Conservation (phyloP, 2,888 invertebrate species). For the Prosapia bicincta region DNA sequence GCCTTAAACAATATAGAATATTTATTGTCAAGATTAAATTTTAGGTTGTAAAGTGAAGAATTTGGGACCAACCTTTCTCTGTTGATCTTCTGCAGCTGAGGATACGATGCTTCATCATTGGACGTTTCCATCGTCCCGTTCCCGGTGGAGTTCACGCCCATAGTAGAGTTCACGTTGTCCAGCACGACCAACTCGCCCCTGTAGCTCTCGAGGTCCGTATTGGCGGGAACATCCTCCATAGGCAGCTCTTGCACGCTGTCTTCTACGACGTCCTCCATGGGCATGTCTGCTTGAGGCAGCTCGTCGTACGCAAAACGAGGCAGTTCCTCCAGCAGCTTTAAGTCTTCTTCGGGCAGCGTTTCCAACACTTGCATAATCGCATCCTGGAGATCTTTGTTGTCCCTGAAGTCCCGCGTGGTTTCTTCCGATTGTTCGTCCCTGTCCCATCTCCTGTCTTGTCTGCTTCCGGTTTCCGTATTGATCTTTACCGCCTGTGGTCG, state of each 20-base stretch:
- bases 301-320: neutral
- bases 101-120: constrained; percentile 1
- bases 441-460: constrained; percentile 5
- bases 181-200: constrained; percentile 9
- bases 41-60: no score
- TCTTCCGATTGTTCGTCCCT: neutral
- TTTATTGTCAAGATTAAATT: no score
- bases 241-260: constrained; percentile 18
- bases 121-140: neutral
- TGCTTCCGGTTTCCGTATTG: neutral
- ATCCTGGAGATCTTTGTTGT: neutral
- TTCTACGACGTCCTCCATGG: constrained; percentile 20
- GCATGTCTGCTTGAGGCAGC: constrained; percentile 18
- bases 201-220: constrained; percentile 13
- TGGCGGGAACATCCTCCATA: neutral
- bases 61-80: constrained; percentile 15
- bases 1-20: no score
- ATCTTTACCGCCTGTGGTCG: constrained; percentile 16
- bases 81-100: constrained; percentile 21
- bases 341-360: constrained; percentile 17
- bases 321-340: constrained; percentile 20
- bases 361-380: constrained; percentile 22
- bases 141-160: neutral
- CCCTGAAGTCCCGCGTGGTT: constrained; percentile 6
- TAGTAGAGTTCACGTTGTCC: constrained; percentile 10